These are phyloP conservation scores for Pogonocichla stellata DNA, from an alignment of 2,113 vertebrate genomes.

Conservation along the genomic window DNA sequence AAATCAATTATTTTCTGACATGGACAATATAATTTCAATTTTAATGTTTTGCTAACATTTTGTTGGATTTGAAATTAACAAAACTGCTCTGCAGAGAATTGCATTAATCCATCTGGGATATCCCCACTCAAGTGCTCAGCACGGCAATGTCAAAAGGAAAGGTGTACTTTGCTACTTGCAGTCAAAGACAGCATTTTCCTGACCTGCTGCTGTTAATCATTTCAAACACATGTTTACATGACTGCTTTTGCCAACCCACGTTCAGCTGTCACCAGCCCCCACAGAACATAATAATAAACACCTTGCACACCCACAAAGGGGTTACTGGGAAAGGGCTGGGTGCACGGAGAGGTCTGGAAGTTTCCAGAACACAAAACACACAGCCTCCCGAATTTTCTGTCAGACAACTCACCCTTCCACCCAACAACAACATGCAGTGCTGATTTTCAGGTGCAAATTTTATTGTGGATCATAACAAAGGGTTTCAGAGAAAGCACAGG, in stretches of 20 bases:
- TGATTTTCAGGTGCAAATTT: slow-evolving; percentile 34
- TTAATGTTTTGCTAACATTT: background rate
- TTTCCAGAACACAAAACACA: background rate
- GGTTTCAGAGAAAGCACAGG: slow-evolving; percentile 1
- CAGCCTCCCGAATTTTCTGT: background rate
- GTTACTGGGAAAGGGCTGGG: background rate
- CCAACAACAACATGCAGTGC: background rate
- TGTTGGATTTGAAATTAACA: background rate
- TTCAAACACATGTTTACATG: slow-evolving; percentile 7
- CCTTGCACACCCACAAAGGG: background rate
- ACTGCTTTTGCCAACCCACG: slow-evolving; percentile 16
- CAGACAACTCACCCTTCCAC: background rate
- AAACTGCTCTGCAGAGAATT: background rate
- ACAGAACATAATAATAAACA: slow-evolving; percentile 44
- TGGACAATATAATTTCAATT: background rate
- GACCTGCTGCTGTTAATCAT: background rate
- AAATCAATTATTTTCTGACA: background rate
- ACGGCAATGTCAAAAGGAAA: background rate
- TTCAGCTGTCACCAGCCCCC: slow-evolving; percentile 49
- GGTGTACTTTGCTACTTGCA: background rate
- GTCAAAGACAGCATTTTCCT: background rate
- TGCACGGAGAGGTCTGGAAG: background rate
- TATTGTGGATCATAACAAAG: slow-evolving; percentile 58
- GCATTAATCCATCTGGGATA: background rate
- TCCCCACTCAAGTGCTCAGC: background rate